Evolutionary conservation across 2,113 vertebrate genomes (phyloP), one percentile per base, ranked within the genome.

Genomic region (Oxyura jamaicensis): DNA sequence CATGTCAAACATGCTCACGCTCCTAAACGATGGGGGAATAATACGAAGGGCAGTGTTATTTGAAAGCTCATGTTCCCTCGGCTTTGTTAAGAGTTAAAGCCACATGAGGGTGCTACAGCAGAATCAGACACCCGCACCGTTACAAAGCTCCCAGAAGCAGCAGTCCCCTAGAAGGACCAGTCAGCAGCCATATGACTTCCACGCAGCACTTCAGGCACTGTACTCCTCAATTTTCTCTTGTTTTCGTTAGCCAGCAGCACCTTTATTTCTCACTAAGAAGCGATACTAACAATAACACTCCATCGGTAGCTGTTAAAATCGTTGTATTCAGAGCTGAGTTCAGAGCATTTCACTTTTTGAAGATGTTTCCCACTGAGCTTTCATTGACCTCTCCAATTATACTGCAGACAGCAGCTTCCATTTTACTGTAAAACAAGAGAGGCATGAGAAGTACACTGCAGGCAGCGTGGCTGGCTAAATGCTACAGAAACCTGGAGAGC

Each of bases 1-100:
- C 99, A 99, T 98, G 96, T 99, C 99, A 50, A 99, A 99, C 99
- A 99, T 99, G 87, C 99, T 99, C 91, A 99, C 73, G 73, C 99
- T 99, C 98, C 99, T 99, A 92, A 42, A 93, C 28, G 35, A 52
- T 9, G 52, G 48, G 85, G 39, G 44, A 60, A 68, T 7, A 78
- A 52, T 26, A 67, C 78, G 23, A 11, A 53, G 31, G 6, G 26
- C 23, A 42, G 83, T 4, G 2, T 88, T 94, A 86, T 25, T 83
- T 21, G 76, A 26, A 68, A n/a, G 48, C 1, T 77, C 29, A 6
- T 20, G n/a, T 4, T 74, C 13, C 85, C 81, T 69, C 36, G 39
- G 28, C 26, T 69, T 78, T 76, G 68, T 79, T 85, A 63, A 63
- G 41, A 90, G 62, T 26, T 20, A 79, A 65, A 66, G 83, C 96